Conservation (phyloP, 2,113 vertebrate genomes). For the Tricholaema leucomelas region DNA sequence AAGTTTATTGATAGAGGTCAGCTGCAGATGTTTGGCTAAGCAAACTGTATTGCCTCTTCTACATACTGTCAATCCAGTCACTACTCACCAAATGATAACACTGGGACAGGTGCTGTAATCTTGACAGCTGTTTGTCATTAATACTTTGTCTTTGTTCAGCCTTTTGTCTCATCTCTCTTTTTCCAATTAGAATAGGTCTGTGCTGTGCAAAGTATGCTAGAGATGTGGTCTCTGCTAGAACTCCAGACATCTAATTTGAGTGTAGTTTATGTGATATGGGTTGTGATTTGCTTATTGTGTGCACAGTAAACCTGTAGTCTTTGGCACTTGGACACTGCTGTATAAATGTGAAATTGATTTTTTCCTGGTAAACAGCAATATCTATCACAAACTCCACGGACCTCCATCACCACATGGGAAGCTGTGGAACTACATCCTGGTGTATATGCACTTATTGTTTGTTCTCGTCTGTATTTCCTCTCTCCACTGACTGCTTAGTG, state of each 20-base stretch:
- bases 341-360: background rate
- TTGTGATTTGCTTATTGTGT: background rate
- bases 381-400: background rate
- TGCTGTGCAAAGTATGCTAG: background rate
- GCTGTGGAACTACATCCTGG: background rate
- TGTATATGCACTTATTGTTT: background rate
- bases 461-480: background rate
- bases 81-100: background rate
- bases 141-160: background rate
- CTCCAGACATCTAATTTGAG: background rate
- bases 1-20: background rate
- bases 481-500: background rate
- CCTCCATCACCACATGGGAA: background rate
- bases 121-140: background rate
- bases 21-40: background rate
- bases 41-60: background rate
- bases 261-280: background rate
- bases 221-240: background rate
- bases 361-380: background rate
- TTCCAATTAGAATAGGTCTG: background rate
- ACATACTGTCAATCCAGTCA: background rate
- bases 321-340: background rate
- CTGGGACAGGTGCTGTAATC: background rate
- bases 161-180: background rate
- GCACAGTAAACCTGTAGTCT: background rate